Percentiles rank a stretch among this genome's conserved stretches.
phyloP scores from a whole-genome alignment of 2,888 invertebrate species.

The Steromphala cineraria region DNA sequence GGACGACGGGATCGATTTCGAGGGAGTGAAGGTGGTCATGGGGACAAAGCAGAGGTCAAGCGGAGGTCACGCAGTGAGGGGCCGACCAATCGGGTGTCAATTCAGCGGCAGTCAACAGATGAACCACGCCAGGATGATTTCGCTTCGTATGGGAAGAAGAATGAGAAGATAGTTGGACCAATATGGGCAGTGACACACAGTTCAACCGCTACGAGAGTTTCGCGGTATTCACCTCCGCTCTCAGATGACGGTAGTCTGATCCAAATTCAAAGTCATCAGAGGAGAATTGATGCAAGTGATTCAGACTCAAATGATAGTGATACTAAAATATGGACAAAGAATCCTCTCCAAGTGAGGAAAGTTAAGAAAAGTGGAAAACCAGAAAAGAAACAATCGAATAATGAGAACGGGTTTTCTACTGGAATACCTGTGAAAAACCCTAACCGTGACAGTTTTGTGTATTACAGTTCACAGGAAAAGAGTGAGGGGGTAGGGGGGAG shows the following conservation, averaged over 20 bases:
- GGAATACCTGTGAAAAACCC: constrained; percentile 27
- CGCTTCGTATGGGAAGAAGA: neutral
- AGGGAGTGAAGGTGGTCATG: constrained; percentile 16
- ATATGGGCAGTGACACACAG: constrained; percentile 37
- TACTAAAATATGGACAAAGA: constrained; percentile 63
- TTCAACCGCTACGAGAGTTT: constrained; percentile 22
- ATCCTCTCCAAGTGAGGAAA: constrained; percentile 58
- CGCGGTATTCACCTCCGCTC: constrained; percentile 26
- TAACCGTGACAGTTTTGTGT: constrained; percentile 46
- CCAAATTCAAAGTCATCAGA: constrained; percentile 11
- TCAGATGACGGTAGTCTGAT: constrained; percentile 51
- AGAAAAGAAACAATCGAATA: constrained; percentile 51
- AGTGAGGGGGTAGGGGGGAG: constrained; percentile 31
- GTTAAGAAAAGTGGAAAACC: constrained; percentile 41
- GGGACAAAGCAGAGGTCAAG: constrained; percentile 44
- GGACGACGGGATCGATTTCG: constrained; percentile 34
- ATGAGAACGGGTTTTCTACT: constrained; percentile 40
- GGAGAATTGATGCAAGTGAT: constrained; percentile 49
- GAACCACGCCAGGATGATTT: constrained; percentile 29
- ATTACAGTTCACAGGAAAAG: constrained; percentile 34
- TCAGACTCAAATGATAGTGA: constrained; percentile 57
- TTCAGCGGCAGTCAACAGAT: constrained; percentile 39
- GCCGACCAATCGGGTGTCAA: constrained; percentile 46
- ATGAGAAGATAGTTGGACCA: constrained; percentile 15
- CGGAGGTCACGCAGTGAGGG: constrained; percentile 65